Percentiles rank a stretch among this genome's conserved stretches.
phyloP scores from a whole-genome alignment of 2,888 invertebrate species.

The Platypus cylindrus region DNA sequence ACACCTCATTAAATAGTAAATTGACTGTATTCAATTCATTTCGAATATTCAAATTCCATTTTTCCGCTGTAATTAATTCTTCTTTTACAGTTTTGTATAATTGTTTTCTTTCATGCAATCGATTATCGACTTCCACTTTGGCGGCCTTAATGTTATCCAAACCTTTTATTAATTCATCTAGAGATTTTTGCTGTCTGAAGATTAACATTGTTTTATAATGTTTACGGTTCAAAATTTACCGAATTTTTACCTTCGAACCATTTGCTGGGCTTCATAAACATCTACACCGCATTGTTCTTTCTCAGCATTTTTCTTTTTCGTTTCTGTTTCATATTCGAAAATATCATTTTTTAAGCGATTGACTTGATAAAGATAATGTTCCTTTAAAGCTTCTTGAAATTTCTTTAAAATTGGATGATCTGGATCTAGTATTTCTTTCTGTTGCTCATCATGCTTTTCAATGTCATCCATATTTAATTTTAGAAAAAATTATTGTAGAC shows the following conservation, averaged over 20 bases:
- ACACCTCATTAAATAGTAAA: constrained; percentile 39
- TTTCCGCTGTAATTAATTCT: constrained; percentile 12
- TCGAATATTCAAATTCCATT: constrained; percentile 32
- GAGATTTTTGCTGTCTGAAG: constrained; percentile 36
- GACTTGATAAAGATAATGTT: constrained; percentile 35
- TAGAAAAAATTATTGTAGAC: background rate
- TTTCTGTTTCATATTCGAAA: constrained; percentile 40
- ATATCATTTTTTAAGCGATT: constrained; percentile 53
- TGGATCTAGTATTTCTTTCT: constrained; percentile 20
- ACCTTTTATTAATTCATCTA: constrained; percentile 42
- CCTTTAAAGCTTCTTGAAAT: constrained; percentile 25
- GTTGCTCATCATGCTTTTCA: constrained; percentile 5
- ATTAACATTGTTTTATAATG: background rate
- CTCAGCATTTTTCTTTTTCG: constrained; percentile 40
- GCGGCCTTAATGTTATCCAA: constrained; percentile 40
- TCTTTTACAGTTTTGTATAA: constrained; percentile 30
- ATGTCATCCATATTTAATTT: constrained; percentile 2
- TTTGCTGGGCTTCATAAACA: constrained; percentile 50
- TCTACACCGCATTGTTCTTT: constrained; percentile 44
- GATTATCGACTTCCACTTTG: constrained; percentile 40
- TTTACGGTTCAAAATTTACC: background rate
- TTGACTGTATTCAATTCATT: constrained; percentile 46
- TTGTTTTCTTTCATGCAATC: constrained; percentile 37
- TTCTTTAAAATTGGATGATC: constrained; percentile 25
- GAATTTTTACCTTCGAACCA: constrained; percentile 32